Base-by-base conservation (phyloP, 2,888 invertebrate species). In the Loripinus fragilis region DNA sequence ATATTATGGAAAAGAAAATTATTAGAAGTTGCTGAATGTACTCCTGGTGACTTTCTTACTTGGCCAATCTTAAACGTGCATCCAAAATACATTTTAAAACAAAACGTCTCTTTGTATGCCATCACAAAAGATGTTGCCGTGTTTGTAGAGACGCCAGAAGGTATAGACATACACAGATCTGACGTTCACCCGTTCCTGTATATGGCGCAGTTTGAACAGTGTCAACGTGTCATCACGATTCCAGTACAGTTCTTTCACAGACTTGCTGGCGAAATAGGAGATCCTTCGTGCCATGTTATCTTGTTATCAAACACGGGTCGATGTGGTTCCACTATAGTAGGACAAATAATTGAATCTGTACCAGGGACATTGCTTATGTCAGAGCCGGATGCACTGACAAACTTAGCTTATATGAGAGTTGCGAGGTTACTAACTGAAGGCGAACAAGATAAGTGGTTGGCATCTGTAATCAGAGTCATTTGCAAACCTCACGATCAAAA, bases 271-370 rank as follows among this genome's bases (percentile, higher is more conserved):
- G 78, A 81, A 17, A 64, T 86, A 2, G 86, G 86, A 0, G 72
- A 85, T 15, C 85, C 86, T n/a, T n/a, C n/a, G 20, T 5, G 20
- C 17, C 48, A 7, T 5, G n/a, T 83, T 74, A 33, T 82, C 83
- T 66, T 78, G 78, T 20, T 83, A 78, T 81, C 86, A 23, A 87
- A 81, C 66, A 87, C 85, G 2, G 88, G 89, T 0, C 78, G 89
- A 25, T 89, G 89, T 74, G 89, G 88, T 5, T 87, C 87, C 15
- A 88, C 88, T 10, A 30, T 87, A 30, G 68, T 89, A n/a, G 42
- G 74, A 3, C 86, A 88, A 48, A 81, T 85, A 17, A 74, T 88
- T 25, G 88, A 87, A 52, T 66, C 72, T 2, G 74, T 87, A n/a
- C 85, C 87, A 23, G 85, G 85, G 2, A 81, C 81, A 0, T 60